Evolutionary conservation across 2,888 invertebrate genomes (phyloP), one percentile per base, ranked within the genome.

Genomic region (Tromatobia lineatoria): DNA sequence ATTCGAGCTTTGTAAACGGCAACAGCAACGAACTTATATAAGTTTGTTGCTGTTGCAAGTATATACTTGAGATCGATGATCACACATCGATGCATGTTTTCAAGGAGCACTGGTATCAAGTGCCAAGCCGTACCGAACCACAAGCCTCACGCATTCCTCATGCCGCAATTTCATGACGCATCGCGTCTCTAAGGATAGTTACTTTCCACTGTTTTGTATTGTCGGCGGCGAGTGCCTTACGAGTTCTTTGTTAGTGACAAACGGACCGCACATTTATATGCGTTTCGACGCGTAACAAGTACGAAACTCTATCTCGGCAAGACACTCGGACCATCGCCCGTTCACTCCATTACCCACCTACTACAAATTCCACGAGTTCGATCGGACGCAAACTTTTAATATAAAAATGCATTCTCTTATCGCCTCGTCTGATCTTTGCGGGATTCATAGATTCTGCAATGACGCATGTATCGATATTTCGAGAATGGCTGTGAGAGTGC

Each of bases 81-180:
- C 73, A 69, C 18, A 74, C 57, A 61, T 66, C 80, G 73, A 80
- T 74, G 80, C 80, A 54, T 80, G 80, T 13, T 71, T 73, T 79
- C 80, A 80, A 67, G 66, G 66, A 80, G 11, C 66, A 6, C 20
- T 64, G 15, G 15, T 70, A 70, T 52, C n/a, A 52, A 59, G 61
- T 61, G 59, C 70, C 64, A 64, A 61, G 71, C 64, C 52, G 38
- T 18, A 20, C 23, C 42, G 57, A 54, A 54, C 67, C 29, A 47
- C 74, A 20, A 15, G 29, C 45, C 45, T 29, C 47, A 45, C 38
- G 47, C 23, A 45, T 42, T 67, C 38, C 64, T 18, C 64, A n/a
- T n/a, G n/a, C 64, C 38, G 38, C 64, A 25, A 57, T 11, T 57
- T 57, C 57, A 57, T 57, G 57, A 57, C 57, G 57, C 57, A 57